phyloP scores from a whole-genome alignment of 2,797 vertebrate genomes.

The Myiotriccus ornatus region DNA sequence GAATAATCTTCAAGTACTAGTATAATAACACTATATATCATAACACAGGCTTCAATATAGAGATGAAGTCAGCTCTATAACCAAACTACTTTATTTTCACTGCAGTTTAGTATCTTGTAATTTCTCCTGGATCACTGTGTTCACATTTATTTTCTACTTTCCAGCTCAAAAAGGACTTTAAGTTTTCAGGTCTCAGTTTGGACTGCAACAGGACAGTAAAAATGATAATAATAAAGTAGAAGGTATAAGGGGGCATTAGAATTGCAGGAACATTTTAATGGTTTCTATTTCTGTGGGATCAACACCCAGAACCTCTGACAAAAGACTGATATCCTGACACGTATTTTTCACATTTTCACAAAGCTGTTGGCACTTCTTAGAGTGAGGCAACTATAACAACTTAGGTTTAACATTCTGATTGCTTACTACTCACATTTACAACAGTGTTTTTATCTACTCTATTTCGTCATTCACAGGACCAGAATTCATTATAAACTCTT shows the following conservation, averaged over 20 bases:
- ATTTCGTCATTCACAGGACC: neutral
- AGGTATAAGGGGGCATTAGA: neutral
- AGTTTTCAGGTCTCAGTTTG: neutral
- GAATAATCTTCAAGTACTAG: neutral
- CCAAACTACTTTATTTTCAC: neutral
- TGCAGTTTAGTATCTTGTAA: neutral
- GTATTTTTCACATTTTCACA: neutral
- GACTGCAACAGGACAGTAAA: neutral
- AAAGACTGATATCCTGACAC: neutral
- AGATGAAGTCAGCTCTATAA: neutral
- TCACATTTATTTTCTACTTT: neutral
- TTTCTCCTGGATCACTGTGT: neutral
- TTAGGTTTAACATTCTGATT: neutral
- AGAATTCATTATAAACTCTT: neutral
- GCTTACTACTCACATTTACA: neutral
- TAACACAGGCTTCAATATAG: neutral
- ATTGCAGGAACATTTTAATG: neutral
- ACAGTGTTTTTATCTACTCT: neutral
- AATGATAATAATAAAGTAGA: neutral
- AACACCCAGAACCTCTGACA: neutral
- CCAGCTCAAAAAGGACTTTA: neutral
- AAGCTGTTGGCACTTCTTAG: neutral
- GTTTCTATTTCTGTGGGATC: neutral
- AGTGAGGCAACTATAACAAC: neutral
- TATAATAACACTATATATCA: neutral